A percentile compares a stretch with the other conserved stretches of the same genome.
Evolutionary conservation across 2,113 vertebrate species (phyloP).

Genomic region (Corydoras maculifer): DNA sequence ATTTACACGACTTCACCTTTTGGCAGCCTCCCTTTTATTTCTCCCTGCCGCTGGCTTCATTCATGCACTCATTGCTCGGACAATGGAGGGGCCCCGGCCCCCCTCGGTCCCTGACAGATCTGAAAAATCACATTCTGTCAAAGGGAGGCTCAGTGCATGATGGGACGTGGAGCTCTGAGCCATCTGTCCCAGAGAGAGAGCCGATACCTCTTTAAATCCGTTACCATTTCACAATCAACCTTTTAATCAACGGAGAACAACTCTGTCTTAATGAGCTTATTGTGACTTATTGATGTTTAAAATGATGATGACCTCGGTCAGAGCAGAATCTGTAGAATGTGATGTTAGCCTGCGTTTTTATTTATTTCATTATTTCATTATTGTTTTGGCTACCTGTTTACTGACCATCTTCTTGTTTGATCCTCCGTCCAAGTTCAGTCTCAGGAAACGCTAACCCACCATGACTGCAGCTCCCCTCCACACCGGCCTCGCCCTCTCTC

Average conservation of each 20-base stretch:
- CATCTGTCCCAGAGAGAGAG: slow-evolving; percentile 41
- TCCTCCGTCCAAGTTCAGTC: slow-evolving; percentile 37
- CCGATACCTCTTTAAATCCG: slow-evolving; percentile 4
- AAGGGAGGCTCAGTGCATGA: slow-evolving; percentile 37
- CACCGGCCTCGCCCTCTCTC: slow-evolving; percentile 2
- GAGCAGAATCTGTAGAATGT: no score
- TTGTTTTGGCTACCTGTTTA: background rate
- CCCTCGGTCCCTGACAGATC: slow-evolving; percentile 42
- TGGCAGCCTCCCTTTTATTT: slow-evolving; percentile 31
- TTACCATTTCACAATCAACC: background rate
- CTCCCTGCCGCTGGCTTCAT: slow-evolving; percentile 35
- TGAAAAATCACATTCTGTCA: slow-evolving; percentile 55
- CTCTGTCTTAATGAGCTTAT: background rate
- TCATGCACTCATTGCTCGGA: slow-evolving; percentile 45
- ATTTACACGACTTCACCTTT: slow-evolving; percentile 37
- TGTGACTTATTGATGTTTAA: no score
- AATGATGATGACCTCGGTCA: no score
- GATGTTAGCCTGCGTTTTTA: no score
- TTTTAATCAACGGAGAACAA: background rate
- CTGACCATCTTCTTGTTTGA: background rate
- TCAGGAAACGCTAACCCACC: slow-evolving; percentile 19
- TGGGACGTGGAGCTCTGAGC: slow-evolving; percentile 38
- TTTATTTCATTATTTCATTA: no score
- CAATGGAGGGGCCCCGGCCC: slow-evolving; percentile 41
- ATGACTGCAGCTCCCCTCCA: background rate